phyloP scores from a whole-genome alignment of 2,888 invertebrate species.

The Thelaira solivaga region DNA sequence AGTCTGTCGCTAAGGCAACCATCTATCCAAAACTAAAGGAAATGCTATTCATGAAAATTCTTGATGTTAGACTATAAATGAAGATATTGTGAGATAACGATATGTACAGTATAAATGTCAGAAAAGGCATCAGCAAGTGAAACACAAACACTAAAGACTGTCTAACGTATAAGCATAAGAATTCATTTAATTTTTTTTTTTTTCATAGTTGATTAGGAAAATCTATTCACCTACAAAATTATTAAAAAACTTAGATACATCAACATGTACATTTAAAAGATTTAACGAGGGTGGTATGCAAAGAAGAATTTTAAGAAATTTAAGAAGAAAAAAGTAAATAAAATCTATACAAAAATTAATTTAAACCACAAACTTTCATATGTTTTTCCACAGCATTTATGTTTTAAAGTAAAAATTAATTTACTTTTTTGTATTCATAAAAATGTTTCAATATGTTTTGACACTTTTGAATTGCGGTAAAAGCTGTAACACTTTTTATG shows the following conservation, averaged over 20 bases:
- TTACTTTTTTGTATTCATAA: too few species aligned
- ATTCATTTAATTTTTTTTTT: conserved; percentile 38
- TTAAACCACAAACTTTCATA: too few species aligned
- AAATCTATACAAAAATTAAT: too few species aligned
- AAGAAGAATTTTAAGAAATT: neutral
- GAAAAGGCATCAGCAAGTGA: conserved; percentile 2
- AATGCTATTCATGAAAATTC: conserved; percentile 12
- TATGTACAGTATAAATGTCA: neutral
- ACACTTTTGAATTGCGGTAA: too few species aligned
- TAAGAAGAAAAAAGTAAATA: too few species aligned
- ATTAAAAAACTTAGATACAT: conserved; percentile 5
- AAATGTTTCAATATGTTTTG: too few species aligned
- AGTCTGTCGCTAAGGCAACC: neutral
- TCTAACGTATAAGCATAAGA: conserved; percentile 8
- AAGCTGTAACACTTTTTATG: too few species aligned
- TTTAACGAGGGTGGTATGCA: neutral
- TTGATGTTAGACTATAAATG: neutral
- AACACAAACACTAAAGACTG: neutral
- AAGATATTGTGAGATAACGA: neutral
- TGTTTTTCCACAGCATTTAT: too few species aligned
- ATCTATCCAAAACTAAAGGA: conserved; percentile 4
- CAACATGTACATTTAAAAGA: neutral
- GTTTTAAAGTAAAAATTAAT: too few species aligned
- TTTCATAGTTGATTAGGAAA: conserved; percentile 39
- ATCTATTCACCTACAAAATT: conserved; percentile 50